A percentile compares a stretch with the other conserved stretches of the same genome.
Evolutionary conservation across 2,797 vertebrate genomes (phyloP).

Genomic region (Liparis tanakae): DNA sequence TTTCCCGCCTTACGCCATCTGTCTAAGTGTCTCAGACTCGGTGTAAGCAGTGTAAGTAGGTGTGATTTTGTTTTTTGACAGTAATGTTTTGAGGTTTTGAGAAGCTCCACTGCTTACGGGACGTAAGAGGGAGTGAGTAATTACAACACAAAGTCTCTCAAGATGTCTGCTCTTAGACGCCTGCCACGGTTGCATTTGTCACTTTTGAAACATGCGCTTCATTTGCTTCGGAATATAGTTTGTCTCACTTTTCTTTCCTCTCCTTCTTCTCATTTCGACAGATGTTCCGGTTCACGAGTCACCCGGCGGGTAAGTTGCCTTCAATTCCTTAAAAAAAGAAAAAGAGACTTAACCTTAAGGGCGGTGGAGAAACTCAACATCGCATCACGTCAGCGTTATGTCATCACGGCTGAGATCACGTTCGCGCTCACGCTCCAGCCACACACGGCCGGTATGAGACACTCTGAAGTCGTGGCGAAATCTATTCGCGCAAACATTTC

Average conservation of each 20-base stretch:
- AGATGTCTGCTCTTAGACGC: not conserved
- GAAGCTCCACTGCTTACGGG: not conserved
- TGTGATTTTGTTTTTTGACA: not conserved
- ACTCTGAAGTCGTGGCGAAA: conserved; percentile 14
- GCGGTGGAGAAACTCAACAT: conserved; percentile 26
- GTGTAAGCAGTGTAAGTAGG: not conserved
- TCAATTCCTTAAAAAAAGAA: conserved; percentile 46
- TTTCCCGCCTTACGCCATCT: not conserved
- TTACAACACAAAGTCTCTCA: not conserved
- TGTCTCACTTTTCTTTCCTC: conserved; percentile 39
- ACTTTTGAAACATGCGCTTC: conserved; percentile 13
- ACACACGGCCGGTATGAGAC: conserved; percentile 30
- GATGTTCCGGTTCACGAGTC: conserved; percentile 73
- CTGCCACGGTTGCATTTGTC: not conserved
- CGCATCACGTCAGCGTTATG: conserved; percentile 42
- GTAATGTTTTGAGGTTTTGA: not conserved
- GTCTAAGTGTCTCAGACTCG: not conserved
- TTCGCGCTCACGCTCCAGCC: conserved; percentile 34
- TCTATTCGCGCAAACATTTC: conserved; percentile 34
- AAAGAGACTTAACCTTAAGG: conserved; percentile 11
- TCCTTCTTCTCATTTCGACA: conserved; percentile 61
- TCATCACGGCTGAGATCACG: conserved; percentile 48
- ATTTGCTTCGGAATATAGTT: conserved; percentile 39
- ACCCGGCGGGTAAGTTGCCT: conserved; percentile 73
- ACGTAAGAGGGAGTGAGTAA: not conserved